These are phyloP conservation scores for Hydrotaea diabolus DNA, from an alignment of 2,888 invertebrate genomes.

Conservation along the genomic window DNA sequence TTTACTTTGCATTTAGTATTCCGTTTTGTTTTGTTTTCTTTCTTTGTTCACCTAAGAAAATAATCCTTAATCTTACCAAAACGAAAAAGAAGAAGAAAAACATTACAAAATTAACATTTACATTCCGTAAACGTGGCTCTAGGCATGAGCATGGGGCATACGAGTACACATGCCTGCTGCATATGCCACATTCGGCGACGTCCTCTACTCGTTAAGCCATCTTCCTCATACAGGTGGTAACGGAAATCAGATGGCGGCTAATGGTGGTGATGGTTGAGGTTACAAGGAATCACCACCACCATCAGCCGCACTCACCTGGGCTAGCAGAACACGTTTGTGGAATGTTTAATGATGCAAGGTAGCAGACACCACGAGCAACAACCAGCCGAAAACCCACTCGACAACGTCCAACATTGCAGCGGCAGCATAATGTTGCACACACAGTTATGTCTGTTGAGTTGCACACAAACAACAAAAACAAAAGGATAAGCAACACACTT, in stretches of 20 bases:
- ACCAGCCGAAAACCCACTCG: conserved; percentile 15
- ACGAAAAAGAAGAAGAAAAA: not conserved
- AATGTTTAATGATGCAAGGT: conserved; percentile 61
- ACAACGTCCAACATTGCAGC: no score
- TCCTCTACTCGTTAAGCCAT: not conserved
- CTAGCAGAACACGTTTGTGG: conserved; percentile 62
- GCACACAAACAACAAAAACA: conserved; percentile 10
- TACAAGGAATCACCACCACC: conserved; percentile 1
- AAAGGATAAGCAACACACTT: not conserved
- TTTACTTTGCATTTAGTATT: not conserved
- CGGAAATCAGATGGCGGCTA: conserved; percentile 60
- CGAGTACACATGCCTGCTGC: not conserved
- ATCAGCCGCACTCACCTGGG: no score
- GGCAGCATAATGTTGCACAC: conserved; percentile 35
- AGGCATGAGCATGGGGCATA: not conserved
- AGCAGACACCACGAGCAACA: conserved; percentile 11
- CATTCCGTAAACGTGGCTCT: conserved; percentile 4
- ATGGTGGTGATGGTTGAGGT: not conserved
- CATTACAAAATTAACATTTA: conserved; percentile 20
- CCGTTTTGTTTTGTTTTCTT: not conserved
- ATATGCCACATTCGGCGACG: conserved; percentile 7
- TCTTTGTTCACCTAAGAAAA: not conserved
- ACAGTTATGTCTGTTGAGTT: conserved; percentile 42
- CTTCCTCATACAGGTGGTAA: conserved; percentile 42
- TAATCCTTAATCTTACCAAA: not conserved